These are phyloP conservation scores for Natator depressus DNA, from an alignment of 2,113 vertebrate species.

Conservation along the genomic window DNA sequence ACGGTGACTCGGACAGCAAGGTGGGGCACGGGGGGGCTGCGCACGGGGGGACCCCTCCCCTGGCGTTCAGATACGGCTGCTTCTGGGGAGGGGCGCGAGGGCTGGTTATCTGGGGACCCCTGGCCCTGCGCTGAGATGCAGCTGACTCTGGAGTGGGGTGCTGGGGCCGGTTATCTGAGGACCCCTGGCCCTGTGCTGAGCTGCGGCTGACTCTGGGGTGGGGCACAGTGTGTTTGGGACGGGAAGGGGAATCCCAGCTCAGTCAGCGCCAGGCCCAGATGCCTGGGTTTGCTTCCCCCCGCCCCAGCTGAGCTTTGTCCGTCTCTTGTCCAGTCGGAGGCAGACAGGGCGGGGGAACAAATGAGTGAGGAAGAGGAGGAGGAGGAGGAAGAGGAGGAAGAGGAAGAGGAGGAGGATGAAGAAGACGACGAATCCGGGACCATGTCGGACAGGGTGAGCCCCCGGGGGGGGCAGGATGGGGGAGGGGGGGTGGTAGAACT, in stretches of 20 bases:
- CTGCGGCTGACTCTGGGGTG: background rate
- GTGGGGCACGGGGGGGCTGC: constrained; percentile 36
- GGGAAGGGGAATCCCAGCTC: too few relatives aligned
- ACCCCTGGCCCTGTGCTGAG: too few relatives aligned
- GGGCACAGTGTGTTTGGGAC: background rate
- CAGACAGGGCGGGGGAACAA: constrained; percentile 71
- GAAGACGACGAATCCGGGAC: constrained; percentile 79
- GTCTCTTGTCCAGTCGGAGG: constrained; percentile 75
- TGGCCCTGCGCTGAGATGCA: too few relatives aligned
- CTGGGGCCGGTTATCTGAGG: too few relatives aligned
- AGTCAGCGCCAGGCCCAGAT: background rate
- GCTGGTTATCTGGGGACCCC: too few relatives aligned
- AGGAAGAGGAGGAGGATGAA: constrained; percentile 65
- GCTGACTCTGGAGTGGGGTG: too few relatives aligned
- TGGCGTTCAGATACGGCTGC: too few relatives aligned
- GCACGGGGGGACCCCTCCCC: too few relatives aligned
- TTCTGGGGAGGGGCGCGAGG: too few relatives aligned
- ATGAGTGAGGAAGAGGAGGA: constrained; percentile 75
- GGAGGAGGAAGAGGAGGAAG: constrained; percentile 68
- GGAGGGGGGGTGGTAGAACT: background rate
- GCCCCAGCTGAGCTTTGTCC: too few relatives aligned
- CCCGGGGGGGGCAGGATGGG: background rate
- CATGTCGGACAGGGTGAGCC: constrained; percentile 81
- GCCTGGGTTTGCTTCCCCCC: background rate
- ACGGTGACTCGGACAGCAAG: constrained; percentile 84